These are phyloP conservation scores for Drosophila merina DNA, from an alignment of 2,888 invertebrate genomes.

Conservation along the genomic window DNA sequence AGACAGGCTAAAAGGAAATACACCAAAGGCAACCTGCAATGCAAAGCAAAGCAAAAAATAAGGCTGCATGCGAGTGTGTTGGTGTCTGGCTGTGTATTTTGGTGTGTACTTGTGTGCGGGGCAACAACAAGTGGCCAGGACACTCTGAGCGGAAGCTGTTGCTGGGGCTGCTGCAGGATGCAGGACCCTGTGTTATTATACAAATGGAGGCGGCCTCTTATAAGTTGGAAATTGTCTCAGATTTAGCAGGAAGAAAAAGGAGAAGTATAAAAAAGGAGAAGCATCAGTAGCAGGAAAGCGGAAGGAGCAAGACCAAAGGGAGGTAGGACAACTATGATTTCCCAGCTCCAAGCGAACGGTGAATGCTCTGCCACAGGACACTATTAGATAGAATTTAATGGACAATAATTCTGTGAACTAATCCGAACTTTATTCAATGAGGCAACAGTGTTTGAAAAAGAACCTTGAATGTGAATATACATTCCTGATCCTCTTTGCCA, in stretches of 20 bases:
- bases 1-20: slow-evolving; percentile 68
- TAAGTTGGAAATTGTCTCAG: slow-evolving; percentile 74
- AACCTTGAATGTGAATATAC: slow-evolving; percentile 10
- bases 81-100: not conserved
- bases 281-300: slow-evolving; percentile 7
- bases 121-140: slow-evolving; percentile 71
- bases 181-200: slow-evolving; percentile 66
- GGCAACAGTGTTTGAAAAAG: not conserved
- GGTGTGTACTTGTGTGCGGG: slow-evolving; percentile 1
- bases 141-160: slow-evolving; percentile 46
- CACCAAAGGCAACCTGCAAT: slow-evolving; percentile 53
- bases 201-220: slow-evolving; percentile 64
- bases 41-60: slow-evolving; percentile 43
- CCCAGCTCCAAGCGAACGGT: slow-evolving; percentile 7
- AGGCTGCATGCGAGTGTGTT: slow-evolving; percentile 7
- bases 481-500: slow-evolving; percentile 3
- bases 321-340: not conserved
- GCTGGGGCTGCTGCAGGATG: slow-evolving; percentile 46
- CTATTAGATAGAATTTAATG: slow-evolving; percentile 8
- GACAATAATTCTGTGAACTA: slow-evolving; percentile 6
- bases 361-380: slow-evolving; percentile 15
- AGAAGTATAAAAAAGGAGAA: slow-evolving; percentile 2
- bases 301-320: slow-evolving; percentile 1
- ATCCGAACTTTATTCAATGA: not conserved
- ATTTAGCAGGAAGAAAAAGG: slow-evolving; percentile 57